Percentiles rank a stretch among this genome's conserved stretches.
These are phyloP conservation scores for Karalla daura DNA, from an alignment of 2,797 vertebrate species.

Conservation along the genomic window DNA sequence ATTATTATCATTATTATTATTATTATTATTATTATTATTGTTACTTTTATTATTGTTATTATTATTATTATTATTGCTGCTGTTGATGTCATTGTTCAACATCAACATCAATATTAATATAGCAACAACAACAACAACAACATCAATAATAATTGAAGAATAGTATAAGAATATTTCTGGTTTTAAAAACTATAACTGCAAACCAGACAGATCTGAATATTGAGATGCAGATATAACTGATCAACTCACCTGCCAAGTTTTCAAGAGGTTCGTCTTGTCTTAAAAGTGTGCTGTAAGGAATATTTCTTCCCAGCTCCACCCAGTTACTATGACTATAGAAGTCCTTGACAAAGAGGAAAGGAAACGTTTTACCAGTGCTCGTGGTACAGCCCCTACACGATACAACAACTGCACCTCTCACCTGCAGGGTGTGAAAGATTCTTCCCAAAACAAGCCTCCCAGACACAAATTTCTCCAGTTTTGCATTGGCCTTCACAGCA, in stretches of 20 bases:
- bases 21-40: too few relatives aligned
- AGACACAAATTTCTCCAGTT: slow-evolving; percentile 44
- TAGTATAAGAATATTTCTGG: too few relatives aligned
- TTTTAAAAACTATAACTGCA: too few relatives aligned
- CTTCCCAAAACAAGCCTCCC: slow-evolving; percentile 63
- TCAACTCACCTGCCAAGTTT: slow-evolving; percentile 71
- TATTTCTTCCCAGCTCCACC: slow-evolving; percentile 72
- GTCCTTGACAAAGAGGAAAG: slow-evolving; percentile 57
- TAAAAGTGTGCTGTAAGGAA: slow-evolving; percentile 65
- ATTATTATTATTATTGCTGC: too few relatives aligned
- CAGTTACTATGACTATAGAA: slow-evolving; percentile 85
- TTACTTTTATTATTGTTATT: too few relatives aligned
- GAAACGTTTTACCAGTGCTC: neutral
- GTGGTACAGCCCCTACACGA: neutral
- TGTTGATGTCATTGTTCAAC: too few relatives aligned
- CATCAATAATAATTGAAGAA: too few relatives aligned
- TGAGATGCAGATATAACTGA: too few relatives aligned
- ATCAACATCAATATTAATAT: too few relatives aligned
- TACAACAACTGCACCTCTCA: slow-evolving; percentile 14
- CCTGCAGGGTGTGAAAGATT: slow-evolving; percentile 77
- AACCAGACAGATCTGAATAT: too few relatives aligned
- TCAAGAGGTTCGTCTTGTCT: slow-evolving; percentile 53
- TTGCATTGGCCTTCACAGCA: slow-evolving; percentile 69
- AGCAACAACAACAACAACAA: too few relatives aligned
- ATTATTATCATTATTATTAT: too few relatives aligned